These are phyloP conservation scores for Genyomyrus donnyi DNA, from an alignment of 2,113 vertebrate genomes.

Conservation along the genomic window DNA sequence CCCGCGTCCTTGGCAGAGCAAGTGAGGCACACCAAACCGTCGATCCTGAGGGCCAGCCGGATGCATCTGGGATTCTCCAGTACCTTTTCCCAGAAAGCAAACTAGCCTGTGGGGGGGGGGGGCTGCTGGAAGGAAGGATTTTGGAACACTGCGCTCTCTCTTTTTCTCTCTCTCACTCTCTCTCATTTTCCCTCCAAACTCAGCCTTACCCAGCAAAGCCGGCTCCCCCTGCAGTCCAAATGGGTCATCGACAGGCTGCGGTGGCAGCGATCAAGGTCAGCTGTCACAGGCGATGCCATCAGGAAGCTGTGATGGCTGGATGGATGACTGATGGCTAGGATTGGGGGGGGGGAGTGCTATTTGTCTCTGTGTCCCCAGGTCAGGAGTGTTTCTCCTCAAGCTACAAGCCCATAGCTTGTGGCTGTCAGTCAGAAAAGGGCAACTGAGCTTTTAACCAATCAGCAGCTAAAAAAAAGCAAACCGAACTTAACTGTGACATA, in stretches of 20 bases:
- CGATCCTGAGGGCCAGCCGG: not conserved
- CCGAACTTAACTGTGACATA: not conserved
- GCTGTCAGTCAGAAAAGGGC: not conserved
- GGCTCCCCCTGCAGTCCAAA: conserved; percentile 24
- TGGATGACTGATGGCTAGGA: conserved; percentile 17
- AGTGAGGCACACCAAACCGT: not conserved
- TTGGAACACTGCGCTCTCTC: not conserved
- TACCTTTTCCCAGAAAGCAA: not conserved
- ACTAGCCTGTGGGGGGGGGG: not conserved
- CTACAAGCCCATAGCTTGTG: not conserved
- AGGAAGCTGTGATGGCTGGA: conserved; percentile 30
- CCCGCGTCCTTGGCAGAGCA: not conserved
- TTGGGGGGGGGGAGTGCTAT: not conserved
- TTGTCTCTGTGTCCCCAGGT: not conserved
- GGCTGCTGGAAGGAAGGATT: too few species aligned
- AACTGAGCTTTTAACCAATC: not conserved
- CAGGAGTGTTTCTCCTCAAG: not conserved
- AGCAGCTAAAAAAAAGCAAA: not conserved
- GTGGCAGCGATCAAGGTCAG: conserved; percentile 36
- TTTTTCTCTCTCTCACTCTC: not conserved
- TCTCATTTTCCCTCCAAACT: not conserved
- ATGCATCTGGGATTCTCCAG: not conserved
- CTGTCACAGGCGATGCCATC: conserved; percentile 36
- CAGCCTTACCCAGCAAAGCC: not conserved
- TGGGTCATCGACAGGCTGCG: conserved; percentile 23